Evolutionary conservation across 92 coral and sea anemone genomes (phyloP).

Genomic region (Actinernus sp.): DNA sequence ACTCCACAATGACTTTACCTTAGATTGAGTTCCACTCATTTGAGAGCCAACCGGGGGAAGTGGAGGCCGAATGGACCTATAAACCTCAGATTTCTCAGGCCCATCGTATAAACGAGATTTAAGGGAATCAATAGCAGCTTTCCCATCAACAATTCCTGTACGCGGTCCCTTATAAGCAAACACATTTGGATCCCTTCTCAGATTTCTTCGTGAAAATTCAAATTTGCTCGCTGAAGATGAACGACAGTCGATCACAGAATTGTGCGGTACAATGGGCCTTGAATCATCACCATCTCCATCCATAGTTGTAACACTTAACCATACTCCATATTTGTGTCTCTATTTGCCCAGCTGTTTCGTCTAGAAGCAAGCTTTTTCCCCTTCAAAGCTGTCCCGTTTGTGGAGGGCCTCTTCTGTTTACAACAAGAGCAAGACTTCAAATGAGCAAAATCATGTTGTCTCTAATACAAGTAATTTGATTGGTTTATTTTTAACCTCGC

Average conservation of each 20-base stretch:
- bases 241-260: constrained; percentile 76
- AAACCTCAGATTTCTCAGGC: constrained; percentile 96
- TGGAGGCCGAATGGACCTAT: constrained; percentile 77
- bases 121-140: constrained; percentile 78
- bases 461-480: constrained; percentile 21
- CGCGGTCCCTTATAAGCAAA: constrained; percentile 39
- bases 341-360: no score
- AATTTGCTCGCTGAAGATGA: constrained; percentile 44
- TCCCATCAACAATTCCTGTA: constrained; percentile 54
- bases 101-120: constrained; percentile 93
- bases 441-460: constrained; percentile 4
- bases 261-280: constrained; percentile 86
- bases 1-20: not conserved
- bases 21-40: constrained; percentile 39
- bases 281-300: constrained; percentile 78
- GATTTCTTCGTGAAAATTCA: constrained; percentile 33
- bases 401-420: no score
- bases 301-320: constrained; percentile 31
- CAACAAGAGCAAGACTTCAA: no score
- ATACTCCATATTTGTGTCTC: not conserved
- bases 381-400: no score
- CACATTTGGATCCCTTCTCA: constrained; percentile 22
- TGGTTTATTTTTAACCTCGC: constrained; percentile 13
- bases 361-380: no score
- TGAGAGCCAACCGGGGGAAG: constrained; percentile 59